phyloP scores from a whole-genome alignment of 1,140 invertebrate species.

The Trissolcus basalis region DNA sequence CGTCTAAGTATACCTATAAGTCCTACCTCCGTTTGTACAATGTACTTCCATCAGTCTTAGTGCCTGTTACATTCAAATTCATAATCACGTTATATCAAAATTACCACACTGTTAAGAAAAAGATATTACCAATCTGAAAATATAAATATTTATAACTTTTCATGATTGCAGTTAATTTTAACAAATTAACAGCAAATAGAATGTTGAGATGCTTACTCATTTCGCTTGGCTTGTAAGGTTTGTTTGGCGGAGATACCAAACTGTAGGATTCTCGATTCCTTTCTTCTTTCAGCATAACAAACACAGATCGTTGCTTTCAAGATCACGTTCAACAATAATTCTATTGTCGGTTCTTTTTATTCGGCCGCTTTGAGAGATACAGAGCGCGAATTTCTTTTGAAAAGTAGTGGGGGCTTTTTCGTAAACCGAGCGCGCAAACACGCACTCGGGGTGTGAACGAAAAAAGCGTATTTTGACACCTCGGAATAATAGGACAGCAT shows the following conservation, averaged over 20 bases:
- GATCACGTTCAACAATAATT: constrained; percentile 65
- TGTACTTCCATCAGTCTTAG: constrained; percentile 11
- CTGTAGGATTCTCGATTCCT: constrained; percentile 29
- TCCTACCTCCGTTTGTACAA: constrained; percentile 12
- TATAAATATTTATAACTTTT: too few relatives aligned
- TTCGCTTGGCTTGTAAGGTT: background rate
- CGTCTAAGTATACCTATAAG: constrained; percentile 15
- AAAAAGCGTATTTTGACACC: constrained; percentile 76
- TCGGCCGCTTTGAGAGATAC: constrained; percentile 69
- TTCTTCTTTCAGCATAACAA: constrained; percentile 14
- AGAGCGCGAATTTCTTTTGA: constrained; percentile 53
- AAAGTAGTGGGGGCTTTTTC: constrained; percentile 31
- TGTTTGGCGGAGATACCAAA: constrained; percentile 7
- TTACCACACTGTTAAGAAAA: too few relatives aligned
- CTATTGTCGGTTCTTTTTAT: constrained; percentile 69
- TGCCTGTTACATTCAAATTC: too few relatives aligned
- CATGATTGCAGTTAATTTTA: too few relatives aligned
- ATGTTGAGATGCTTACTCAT: too few relatives aligned
- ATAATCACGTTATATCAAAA: too few relatives aligned
- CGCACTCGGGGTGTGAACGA: constrained; percentile 26
- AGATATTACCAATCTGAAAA: too few relatives aligned
- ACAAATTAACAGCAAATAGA: too few relatives aligned
- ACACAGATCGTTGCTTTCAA: constrained; percentile 44
- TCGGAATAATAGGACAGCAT: constrained; percentile 71
- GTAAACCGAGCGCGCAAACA: constrained; percentile 44